Percentiles rank a stretch among this genome's conserved stretches.
These are phyloP conservation scores for Phaethon lepturus DNA, from an alignment of 2,113 vertebrate species.

Conservation along the genomic window DNA sequence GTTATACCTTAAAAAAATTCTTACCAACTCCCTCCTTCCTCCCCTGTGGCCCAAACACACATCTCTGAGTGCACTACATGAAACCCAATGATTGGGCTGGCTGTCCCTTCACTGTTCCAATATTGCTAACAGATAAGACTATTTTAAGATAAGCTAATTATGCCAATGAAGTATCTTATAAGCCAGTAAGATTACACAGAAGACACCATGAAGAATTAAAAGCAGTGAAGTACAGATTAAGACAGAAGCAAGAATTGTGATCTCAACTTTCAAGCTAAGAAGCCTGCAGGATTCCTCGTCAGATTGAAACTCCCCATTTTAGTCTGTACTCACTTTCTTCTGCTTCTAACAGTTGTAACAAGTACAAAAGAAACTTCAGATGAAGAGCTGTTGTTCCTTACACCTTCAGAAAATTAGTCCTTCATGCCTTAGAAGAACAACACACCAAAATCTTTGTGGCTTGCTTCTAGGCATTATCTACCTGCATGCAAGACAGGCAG, in stretches of 20 bases:
- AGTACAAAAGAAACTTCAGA: slow-evolving; percentile 1
- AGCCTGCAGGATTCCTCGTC: background rate
- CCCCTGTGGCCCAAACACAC: background rate
- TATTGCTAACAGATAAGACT: slow-evolving; percentile 18
- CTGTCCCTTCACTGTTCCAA: background rate
- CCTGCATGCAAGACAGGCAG: background rate
- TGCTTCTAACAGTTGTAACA: background rate
- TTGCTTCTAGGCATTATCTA: slow-evolving; percentile 10
- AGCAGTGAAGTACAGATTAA: background rate
- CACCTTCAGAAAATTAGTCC: slow-evolving; percentile 46
- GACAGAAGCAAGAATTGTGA: background rate
- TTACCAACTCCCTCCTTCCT: background rate
- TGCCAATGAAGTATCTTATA: slow-evolving; percentile 3
- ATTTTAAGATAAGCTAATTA: slow-evolving; percentile 60
- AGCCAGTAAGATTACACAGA: slow-evolving; percentile 39
- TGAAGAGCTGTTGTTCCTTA: background rate
- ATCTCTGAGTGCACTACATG: background rate
- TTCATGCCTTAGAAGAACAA: background rate
- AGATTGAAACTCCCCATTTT: background rate
- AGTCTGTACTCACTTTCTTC: background rate
- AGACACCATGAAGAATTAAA: slow-evolving; percentile 30
- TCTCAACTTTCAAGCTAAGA: background rate
- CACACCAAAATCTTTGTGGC: background rate
- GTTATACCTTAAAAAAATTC: accelerated
- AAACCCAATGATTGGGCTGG: background rate